Evolutionary conservation across 2,797 vertebrate species (phyloP).

Genomic region (Emydoidea blandingii): DNA sequence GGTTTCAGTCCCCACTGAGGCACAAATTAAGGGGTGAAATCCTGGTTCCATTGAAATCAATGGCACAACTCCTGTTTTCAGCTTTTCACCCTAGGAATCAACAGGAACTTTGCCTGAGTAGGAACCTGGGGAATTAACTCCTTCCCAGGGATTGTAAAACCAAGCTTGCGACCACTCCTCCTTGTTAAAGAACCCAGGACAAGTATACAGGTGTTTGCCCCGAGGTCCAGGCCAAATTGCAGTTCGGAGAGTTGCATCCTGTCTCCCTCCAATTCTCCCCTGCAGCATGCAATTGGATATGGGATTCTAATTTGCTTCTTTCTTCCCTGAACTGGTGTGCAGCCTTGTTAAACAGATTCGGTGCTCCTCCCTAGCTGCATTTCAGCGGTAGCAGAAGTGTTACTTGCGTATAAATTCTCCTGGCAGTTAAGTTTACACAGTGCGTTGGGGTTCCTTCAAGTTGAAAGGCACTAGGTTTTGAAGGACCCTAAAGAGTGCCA

Average conservation of each 20-base stretch:
- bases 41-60: background rate
- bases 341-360: no score
- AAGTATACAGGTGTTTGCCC: background rate
- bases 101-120: background rate
- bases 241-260: background rate
- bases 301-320: background rate
- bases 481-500: background rate
- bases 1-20: background rate
- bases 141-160: background rate
- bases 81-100: background rate
- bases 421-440: rapidly evolving
- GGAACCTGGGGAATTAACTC: background rate
- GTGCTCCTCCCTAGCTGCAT: background rate
- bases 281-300: background rate
- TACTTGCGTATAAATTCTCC: background rate
- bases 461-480: background rate
- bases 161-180: background rate
- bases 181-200: background rate
- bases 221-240: background rate
- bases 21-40: background rate
- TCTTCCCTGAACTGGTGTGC: background rate
- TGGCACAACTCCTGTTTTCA: background rate
- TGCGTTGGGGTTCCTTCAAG: no score
- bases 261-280: background rate
- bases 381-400: background rate